A percentile compares a stretch with the other conserved stretches of the same genome.
Conservation (phyloP, 2,797 vertebrate species). For the Takifugu ocellatus region DNA sequence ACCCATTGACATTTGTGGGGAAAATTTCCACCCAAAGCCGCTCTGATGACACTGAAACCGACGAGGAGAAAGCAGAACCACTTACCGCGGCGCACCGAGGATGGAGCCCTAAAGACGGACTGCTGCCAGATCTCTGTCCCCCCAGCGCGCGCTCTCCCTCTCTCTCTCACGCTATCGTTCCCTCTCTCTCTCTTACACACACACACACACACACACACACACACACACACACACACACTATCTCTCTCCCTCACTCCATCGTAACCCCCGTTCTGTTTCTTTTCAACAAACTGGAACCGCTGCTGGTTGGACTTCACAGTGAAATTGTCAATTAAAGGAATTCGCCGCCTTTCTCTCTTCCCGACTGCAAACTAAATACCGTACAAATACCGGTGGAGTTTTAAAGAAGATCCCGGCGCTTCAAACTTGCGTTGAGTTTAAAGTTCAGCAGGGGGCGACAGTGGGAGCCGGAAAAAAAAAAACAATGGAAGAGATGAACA, state of each 20-base stretch:
- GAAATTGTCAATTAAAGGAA: constrained; percentile 15
- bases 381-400: too few relatives aligned
- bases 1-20: too few relatives aligned
- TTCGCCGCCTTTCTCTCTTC: neutral
- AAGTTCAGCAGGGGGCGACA: too few relatives aligned
- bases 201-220: too few relatives aligned
- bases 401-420: too few relatives aligned
- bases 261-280: neutral
- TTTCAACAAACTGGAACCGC: constrained; percentile 40
- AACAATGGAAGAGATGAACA: too few relatives aligned
- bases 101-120: constrained; percentile 19
- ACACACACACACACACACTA: too few relatives aligned
- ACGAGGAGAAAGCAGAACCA: neutral
- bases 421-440: too few relatives aligned
- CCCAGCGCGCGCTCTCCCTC: neutral
- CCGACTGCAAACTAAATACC: too few relatives aligned
- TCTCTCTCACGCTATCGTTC: constrained; percentile 1
- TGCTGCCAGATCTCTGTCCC: neutral
- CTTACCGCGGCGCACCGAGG: constrained; percentile 38
- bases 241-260: neutral
- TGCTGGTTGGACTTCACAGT: constrained; percentile 49
- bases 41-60: neutral
- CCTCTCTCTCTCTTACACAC: neutral
- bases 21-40: neutral
- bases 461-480: too few relatives aligned